Percentiles rank a stretch among this genome's conserved stretches.
These are phyloP conservation scores for Mystacides longicornis DNA, from an alignment of 2,888 invertebrate genomes.

Conservation along the genomic window DNA sequence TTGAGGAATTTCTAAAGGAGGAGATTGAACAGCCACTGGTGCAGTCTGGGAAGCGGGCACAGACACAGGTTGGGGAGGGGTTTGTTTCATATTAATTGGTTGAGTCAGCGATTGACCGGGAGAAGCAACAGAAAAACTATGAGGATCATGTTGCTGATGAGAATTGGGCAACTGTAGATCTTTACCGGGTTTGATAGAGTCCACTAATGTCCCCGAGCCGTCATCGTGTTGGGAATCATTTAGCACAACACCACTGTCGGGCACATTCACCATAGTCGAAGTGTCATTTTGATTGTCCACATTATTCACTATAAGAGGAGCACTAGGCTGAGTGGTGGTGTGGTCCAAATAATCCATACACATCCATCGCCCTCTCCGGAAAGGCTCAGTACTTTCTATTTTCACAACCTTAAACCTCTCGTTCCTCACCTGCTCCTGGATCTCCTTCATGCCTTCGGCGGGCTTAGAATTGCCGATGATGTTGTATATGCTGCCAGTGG, in stretches of 20 bases:
- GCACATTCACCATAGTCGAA: conserved; percentile 35
- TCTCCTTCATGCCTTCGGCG: conserved; percentile 51
- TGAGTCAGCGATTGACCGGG: conserved; percentile 48
- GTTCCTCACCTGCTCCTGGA: conserved; percentile 68
- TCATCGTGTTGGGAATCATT: conserved; percentile 49
- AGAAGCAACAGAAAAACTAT: conserved; percentile 48
- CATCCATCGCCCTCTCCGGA: conserved; percentile 86
- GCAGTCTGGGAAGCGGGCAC: conserved; percentile 47
- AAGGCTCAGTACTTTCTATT: conserved; percentile 92
- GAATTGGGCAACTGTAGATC: conserved; percentile 43
- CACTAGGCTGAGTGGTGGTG: conserved; percentile 51
- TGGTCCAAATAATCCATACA: conserved; percentile 93
- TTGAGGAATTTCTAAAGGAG: conserved; percentile 47
- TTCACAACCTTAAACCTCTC: conserved; percentile 92
- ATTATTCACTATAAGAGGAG: conserved; percentile 45
- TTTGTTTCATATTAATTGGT: conserved; percentile 42
- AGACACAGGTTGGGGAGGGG: conserved; percentile 48
- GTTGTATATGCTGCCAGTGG: conserved; percentile 54
- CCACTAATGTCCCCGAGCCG: conserved; percentile 35
- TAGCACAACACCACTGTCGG: conserved; percentile 47
- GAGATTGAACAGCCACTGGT: conserved; percentile 46
- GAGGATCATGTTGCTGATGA: conserved; percentile 44
- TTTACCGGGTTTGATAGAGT: conserved; percentile 41
- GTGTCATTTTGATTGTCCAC: conserved; percentile 40
- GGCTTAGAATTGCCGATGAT: conserved; percentile 49